A percentile compares a stretch with the other conserved stretches of the same genome.
phyloP scores from a whole-genome alignment of 2,797 vertebrate species.

The Eospalax fontanierii region DNA sequence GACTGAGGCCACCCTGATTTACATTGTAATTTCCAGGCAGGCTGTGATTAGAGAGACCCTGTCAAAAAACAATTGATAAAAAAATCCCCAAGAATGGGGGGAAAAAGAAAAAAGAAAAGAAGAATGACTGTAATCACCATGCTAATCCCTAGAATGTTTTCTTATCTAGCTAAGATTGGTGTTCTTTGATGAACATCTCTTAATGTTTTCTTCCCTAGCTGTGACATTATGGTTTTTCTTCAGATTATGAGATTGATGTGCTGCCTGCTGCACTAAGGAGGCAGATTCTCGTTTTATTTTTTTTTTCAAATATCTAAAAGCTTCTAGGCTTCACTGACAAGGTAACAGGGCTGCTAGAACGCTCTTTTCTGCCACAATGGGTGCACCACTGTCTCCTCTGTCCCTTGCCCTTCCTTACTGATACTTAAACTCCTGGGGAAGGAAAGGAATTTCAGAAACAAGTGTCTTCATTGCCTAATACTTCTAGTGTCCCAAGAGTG shows the following conservation, averaged over 20 bases:
- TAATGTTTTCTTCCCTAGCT: not conserved
- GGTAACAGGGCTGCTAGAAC: not conserved
- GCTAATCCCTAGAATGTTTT: not conserved
- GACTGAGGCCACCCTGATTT: no score
- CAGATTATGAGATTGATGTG: not conserved
- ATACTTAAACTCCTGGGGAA: not conserved
- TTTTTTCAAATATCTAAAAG: slow-evolving; percentile 28
- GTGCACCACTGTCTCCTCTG: not conserved
- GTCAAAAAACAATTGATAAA: no score
- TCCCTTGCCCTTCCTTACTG: not conserved
- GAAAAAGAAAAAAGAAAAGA: no score
- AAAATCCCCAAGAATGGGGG: no score
- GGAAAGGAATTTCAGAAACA: slow-evolving; percentile 53
- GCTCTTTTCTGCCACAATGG: not conserved
- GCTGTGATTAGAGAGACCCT: no score
- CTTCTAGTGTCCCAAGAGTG: slow-evolving; percentile 23
- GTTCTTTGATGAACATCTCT: not conserved
- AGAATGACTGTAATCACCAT: not conserved
- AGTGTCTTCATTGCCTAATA: slow-evolving; percentile 37
- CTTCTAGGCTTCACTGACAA: not conserved
- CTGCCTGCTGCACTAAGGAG: no score
- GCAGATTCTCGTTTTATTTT: no score
- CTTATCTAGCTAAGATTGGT: not conserved
- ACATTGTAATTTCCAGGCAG: no score
- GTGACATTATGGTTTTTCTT: not conserved